Percentiles rank a stretch among this genome's conserved stretches.
phyloP scores from a whole-genome alignment of 1,140 invertebrate species.

The Phymorhynchus buccinoides region DNA sequence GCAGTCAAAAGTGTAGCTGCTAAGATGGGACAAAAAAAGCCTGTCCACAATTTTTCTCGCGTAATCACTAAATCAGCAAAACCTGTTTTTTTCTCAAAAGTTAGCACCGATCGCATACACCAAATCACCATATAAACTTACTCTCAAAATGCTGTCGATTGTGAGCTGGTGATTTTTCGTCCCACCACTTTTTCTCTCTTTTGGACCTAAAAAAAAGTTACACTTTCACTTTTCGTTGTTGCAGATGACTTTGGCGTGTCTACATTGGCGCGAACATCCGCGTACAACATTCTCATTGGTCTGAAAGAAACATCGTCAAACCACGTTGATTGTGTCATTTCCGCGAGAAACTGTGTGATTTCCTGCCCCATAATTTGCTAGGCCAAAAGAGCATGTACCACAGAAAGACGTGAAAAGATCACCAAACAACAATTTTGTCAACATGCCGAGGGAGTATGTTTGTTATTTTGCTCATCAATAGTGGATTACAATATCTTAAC shows the following conservation, averaged over 20 bases:
- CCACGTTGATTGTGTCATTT: neutral
- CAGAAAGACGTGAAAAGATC: neutral
- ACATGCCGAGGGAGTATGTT: slow-evolving; percentile 32
- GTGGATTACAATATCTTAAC: neutral
- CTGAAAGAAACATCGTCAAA: neutral
- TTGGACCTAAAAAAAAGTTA: no score
- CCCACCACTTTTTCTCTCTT: neutral
- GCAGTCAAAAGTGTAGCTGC: no score
- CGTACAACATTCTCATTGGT: neutral
- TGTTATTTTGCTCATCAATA: neutral
- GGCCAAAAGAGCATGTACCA: neutral
- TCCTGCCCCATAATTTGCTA: neutral
- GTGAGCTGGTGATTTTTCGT: no score
- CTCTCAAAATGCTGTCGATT: no score
- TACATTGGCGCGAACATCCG: slow-evolving; percentile 12
- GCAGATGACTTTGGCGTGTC: neutral
- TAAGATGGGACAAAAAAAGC: no score
- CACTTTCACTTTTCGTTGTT: no score
- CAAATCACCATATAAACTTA: no score
- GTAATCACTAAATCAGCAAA: no score
- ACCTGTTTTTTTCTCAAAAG: no score
- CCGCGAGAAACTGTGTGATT: neutral
- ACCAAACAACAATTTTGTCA: neutral
- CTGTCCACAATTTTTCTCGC: no score
- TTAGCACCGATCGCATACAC: no score